Percentiles rank a stretch among this genome's conserved stretches.
Conservation (phyloP, 1,140 invertebrate genomes). For the Ostrea edulis region DNA sequence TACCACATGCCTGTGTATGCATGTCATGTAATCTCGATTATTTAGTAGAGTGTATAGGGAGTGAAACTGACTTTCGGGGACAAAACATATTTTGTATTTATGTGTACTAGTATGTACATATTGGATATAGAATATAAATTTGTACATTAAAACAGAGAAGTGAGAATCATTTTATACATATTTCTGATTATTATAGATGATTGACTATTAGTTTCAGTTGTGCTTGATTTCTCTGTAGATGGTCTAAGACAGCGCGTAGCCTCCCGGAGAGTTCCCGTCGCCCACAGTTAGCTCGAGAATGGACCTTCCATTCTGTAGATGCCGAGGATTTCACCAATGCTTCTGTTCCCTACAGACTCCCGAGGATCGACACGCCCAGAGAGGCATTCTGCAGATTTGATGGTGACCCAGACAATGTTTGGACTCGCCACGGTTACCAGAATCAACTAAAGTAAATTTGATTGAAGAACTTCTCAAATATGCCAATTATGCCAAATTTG, state of each 20-base stretch:
- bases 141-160: too few relatives aligned
- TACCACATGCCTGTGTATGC: too few relatives aligned
- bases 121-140: too few relatives aligned
- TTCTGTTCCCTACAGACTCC: conserved; percentile 61
- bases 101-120: too few relatives aligned
- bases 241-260: conserved; percentile 55
- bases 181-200: too few relatives aligned
- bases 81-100: too few relatives aligned
- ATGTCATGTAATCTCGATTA: too few relatives aligned
- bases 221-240: conserved; percentile 43
- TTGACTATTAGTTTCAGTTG: not conserved
- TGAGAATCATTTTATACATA: too few relatives aligned
- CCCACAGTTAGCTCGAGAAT: conserved; percentile 40
- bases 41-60: too few relatives aligned
- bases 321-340: conserved; percentile 18
- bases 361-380: conserved; percentile 53
- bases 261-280: conserved; percentile 22
- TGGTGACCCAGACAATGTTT: conserved; percentile 54
- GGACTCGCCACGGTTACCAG: conserved; percentile 64
- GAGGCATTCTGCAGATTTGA: conserved; percentile 14
- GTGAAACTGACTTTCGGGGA: too few relatives aligned
- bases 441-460: conserved; percentile 45
- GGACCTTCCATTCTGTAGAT: conserved; percentile 34
- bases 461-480: too few relatives aligned
- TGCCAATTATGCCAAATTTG: too few relatives aligned